These are phyloP conservation scores for Polymixis lichenea DNA, from an alignment of 2,888 invertebrate genomes.

Conservation along the genomic window DNA sequence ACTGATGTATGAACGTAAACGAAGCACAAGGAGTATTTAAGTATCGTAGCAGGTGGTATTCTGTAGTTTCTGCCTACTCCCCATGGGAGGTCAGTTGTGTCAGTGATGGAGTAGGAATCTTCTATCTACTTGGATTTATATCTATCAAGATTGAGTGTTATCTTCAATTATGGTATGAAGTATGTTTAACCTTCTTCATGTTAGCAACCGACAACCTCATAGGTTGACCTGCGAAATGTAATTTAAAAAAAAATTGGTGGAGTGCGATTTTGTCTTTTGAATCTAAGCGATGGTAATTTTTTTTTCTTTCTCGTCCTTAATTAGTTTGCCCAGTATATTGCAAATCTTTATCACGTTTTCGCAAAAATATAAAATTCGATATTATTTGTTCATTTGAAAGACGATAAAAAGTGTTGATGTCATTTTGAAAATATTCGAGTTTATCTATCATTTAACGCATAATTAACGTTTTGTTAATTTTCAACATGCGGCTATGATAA, in stretches of 20 bases:
- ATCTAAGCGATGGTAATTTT: neutral
- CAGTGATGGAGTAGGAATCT: neutral
- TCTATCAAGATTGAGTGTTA: neutral
- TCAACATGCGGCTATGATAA: neutral
- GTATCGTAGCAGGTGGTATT: neutral
- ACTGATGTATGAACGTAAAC: neutral
- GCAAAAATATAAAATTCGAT: neutral
- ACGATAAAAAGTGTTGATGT: neutral
- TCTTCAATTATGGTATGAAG: neutral
- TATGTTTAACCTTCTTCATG: no score
- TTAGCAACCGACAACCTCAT: no score
- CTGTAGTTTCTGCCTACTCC: neutral
- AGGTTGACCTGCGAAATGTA: no score
- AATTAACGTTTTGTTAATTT: neutral
- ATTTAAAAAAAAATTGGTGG: no score
- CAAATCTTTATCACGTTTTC: neutral
- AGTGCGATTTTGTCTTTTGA: neutral
- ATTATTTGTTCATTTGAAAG: neutral
- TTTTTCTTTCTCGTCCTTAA: neutral
- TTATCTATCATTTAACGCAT: neutral
- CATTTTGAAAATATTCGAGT: no score
- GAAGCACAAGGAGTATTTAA: neutral
- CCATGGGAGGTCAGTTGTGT: neutral
- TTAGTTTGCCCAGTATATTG: neutral
- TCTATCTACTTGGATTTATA: neutral